Evolutionary conservation across 2,888 invertebrate species (phyloP).

Genomic region (Dysmachus trigonus): DNA sequence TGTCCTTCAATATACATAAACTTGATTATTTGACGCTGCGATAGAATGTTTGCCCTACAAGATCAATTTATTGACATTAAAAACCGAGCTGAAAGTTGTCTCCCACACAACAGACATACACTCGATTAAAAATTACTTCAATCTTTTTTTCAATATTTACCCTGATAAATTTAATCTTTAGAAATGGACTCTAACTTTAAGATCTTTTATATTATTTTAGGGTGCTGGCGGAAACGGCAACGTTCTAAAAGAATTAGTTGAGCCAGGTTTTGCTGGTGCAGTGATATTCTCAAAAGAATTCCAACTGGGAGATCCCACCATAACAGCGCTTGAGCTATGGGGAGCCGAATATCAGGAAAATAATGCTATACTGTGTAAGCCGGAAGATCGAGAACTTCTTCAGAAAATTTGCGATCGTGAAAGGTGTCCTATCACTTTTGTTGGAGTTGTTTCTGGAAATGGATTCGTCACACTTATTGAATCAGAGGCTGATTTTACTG

Average conservation of each 20-base stretch:
- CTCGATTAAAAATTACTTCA: no score
- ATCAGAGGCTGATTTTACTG: constrained; percentile 66
- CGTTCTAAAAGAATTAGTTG: constrained; percentile 95
- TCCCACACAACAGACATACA: no score
- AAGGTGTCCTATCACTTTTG: constrained; percentile 90
- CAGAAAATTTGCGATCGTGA: constrained; percentile 83
- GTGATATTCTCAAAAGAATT: constrained; percentile 87
- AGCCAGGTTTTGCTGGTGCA: constrained; percentile 85
- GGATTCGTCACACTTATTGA: constrained; percentile 79
- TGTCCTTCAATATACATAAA: no score
- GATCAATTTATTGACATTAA: no score
- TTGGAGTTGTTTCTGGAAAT: constrained; percentile 90
- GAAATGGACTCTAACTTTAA: background rate
- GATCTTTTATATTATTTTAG: constrained; percentile 51
- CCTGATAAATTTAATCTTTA: background rate
- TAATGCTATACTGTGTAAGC: constrained; percentile 84
- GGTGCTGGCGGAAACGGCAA: constrained; percentile 99
- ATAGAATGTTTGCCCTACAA: no score
- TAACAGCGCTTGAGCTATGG: constrained; percentile 94
- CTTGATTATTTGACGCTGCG: no score
- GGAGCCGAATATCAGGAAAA: constrained; percentile 99
- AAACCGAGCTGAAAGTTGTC: no score
- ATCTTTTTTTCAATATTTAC: no score
- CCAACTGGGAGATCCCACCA: constrained; percentile 92
- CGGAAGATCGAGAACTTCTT: constrained; percentile 72